Evolutionary conservation across 2,113 vertebrate genomes (phyloP).

Genomic region (Prolemur simus): DNA sequence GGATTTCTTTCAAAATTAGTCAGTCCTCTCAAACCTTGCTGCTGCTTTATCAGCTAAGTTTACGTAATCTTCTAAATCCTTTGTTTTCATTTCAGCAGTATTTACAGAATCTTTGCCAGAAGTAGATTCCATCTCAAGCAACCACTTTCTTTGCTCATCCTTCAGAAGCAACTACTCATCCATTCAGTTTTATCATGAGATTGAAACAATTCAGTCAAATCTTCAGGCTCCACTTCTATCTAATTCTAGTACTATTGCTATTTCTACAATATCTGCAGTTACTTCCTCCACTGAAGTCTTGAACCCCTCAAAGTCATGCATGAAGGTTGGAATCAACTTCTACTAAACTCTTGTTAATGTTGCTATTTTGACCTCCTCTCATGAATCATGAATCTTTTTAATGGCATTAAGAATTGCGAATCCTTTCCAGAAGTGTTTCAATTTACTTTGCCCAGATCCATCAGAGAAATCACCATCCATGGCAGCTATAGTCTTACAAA

Average conservation of each 20-base stretch:
- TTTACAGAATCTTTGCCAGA: background rate
- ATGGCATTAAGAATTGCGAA: background rate
- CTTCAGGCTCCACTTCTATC: background rate
- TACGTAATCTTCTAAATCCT: background rate
- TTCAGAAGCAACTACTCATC: background rate
- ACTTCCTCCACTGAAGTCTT: background rate
- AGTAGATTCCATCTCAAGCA: background rate
- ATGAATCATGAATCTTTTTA: background rate
- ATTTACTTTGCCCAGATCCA: background rate
- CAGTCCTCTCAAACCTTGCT: background rate
- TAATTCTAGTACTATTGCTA: background rate
- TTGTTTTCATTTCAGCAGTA: background rate
- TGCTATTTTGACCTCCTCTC: background rate
- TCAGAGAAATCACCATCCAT: background rate
- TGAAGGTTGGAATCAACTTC: background rate
- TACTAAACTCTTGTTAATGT: background rate
- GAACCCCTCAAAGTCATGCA: background rate
- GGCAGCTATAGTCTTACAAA: background rate
- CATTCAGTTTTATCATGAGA: background rate
- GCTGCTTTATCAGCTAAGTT: background rate
- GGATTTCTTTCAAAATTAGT: background rate
- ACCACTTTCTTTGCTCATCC: background rate
- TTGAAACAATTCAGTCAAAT: background rate
- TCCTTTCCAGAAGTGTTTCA: background rate
- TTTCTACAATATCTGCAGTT: background rate